Conservation (phyloP, 2,113 vertebrate genomes). For the Pionites leucogaster region DNA sequence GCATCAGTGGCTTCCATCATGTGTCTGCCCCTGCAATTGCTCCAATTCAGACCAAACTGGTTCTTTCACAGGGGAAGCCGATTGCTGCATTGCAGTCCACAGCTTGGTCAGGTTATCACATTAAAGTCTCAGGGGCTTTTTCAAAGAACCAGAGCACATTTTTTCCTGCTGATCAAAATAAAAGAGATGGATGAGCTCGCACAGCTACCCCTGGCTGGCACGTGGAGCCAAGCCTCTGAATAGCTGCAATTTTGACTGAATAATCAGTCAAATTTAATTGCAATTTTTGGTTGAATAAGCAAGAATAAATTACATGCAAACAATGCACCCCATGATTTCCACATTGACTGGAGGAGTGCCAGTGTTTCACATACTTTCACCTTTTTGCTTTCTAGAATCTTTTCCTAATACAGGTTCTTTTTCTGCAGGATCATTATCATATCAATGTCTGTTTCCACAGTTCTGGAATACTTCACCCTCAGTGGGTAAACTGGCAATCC, state of each 20-base stretch:
- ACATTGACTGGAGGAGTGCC: background rate
- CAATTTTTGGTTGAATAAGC: slow-evolving; percentile 35
- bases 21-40: background rate
- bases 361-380: background rate
- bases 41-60: background rate
- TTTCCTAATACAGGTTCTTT: background rate
- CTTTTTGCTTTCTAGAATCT: background rate
- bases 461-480: background rate
- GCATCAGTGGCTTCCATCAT: background rate
- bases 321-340: background rate
- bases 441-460: background rate
- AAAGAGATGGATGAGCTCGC: background rate
- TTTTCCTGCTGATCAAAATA: background rate
- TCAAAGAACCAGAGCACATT: background rate
- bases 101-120: background rate
- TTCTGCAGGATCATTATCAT: background rate
- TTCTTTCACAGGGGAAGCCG: background rate
- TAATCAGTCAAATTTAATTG: slow-evolving; percentile 47
- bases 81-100: slow-evolving; percentile 25
- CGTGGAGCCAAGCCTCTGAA: background rate
- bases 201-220: slow-evolving; percentile 8
- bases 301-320: slow-evolving; percentile 13
- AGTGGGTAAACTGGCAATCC: background rate
- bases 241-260: slow-evolving; percentile 22
- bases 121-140: background rate